Evolutionary conservation across 1,140 invertebrate genomes (phyloP).

Genomic region (Drosophila bifasciata): DNA sequence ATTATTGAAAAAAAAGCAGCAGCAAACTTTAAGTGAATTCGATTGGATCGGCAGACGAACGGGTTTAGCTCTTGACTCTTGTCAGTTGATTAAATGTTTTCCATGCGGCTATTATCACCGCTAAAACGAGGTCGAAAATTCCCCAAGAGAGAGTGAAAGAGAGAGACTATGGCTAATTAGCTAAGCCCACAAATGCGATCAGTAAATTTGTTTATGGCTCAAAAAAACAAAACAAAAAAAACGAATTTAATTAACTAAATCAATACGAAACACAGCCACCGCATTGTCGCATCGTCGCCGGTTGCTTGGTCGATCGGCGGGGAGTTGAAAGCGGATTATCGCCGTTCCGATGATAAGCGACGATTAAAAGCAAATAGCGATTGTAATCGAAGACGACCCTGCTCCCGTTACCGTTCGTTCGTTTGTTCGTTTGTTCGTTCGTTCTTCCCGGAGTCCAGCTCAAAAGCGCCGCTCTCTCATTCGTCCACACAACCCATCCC

Average conservation of each 20-base stretch:
- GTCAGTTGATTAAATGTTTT: constrained; percentile 35
- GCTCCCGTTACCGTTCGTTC: neutral
- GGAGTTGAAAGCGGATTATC: constrained; percentile 64
- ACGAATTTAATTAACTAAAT: constrained; percentile 72
- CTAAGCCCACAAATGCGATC: constrained; percentile 43
- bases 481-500: neutral
- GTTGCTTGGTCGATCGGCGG: constrained; percentile 1
- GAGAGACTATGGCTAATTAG: constrained; percentile 54
- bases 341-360: constrained; percentile 63
- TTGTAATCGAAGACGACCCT: constrained; percentile 43
- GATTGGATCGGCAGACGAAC: constrained; percentile 49
- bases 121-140: constrained; percentile 40
- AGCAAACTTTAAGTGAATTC: constrained; percentile 19
- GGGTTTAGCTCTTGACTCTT: constrained; percentile 40
- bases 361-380: constrained; percentile 70
- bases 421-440: too few species aligned
- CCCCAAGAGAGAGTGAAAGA: neutral
- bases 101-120: neutral
- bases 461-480: neutral
- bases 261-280: constrained; percentile 38
- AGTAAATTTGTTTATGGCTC: constrained; percentile 30
- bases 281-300: too few species aligned
- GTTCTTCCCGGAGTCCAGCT: neutral
- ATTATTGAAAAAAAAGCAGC: constrained; percentile 52
- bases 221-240: too few species aligned